Conservation (phyloP, 2,113 vertebrate species). For the Perca fluviatilis region DNA sequence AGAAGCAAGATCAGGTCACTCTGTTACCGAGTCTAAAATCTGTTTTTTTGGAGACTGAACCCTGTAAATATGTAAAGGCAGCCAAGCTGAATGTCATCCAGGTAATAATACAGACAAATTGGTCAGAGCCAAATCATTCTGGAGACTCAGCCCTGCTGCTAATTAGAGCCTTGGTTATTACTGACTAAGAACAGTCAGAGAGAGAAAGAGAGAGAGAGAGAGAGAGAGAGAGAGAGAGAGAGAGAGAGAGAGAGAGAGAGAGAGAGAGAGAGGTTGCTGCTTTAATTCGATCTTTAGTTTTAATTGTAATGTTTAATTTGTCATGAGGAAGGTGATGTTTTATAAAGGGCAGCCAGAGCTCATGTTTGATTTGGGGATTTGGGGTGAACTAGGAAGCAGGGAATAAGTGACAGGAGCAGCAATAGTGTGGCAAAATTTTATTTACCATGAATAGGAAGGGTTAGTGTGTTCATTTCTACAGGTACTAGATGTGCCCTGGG, state of each 20-base stretch:
- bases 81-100: constrained; percentile 68
- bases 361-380: constrained; percentile 65
- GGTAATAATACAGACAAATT: constrained; percentile 74
- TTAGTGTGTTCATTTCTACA: too few relatives aligned
- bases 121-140: constrained; percentile 68
- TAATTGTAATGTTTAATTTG: constrained; percentile 77
- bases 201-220: neutral
- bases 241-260: constrained; percentile 34
- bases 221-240: too few relatives aligned
- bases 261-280: constrained; percentile 15
- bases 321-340: constrained; percentile 69
- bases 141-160: constrained; percentile 63
- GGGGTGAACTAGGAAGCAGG: constrained; percentile 58
- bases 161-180: constrained; percentile 73
- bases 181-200: constrained; percentile 57
- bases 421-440: constrained; percentile 46
- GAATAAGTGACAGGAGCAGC: constrained; percentile 40
- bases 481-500: too few relatives aligned
- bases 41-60: constrained; percentile 39
- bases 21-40: neutral
- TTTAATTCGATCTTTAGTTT: constrained; percentile 72
- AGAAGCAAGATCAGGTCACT: constrained; percentile 8
- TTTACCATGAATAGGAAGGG: constrained; percentile 47
- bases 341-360: constrained; percentile 71
- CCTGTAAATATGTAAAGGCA: constrained; percentile 51